Evolutionary conservation across 2,888 invertebrate genomes (phyloP), one percentile per base, ranked within the genome.

Genomic region (Polymixis lichenea): DNA sequence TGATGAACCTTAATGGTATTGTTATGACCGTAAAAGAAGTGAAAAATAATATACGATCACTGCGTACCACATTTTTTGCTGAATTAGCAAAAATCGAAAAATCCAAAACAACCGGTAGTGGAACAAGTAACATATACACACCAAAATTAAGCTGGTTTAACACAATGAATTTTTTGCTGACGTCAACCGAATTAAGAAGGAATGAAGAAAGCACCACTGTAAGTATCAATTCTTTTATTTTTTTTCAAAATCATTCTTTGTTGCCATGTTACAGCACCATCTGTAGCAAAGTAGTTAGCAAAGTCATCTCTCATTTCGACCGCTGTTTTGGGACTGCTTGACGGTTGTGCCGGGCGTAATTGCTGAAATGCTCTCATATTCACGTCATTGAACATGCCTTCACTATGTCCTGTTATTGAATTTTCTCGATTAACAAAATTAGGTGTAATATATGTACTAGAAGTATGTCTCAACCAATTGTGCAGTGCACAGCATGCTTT

Each of bases 361-460:
- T 75, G 75, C 75, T 75, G 75, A 75, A 75, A 75, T 75, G 70
- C 75, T 75, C 75, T 75, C 75, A 70, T 75, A 75, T 75, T 75
- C 75, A 75, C 75, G 75, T 75, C 75, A 75, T 75, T 76, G 71
- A 76, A 76, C 71, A 76, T 76, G 71, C 69, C 75, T 75, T 75
- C 75, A 75, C 68, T 74, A 75, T 75, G 64, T 75, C 69, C 68
- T 74, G 74, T 74, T 74, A 74, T 74, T 68, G 68, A 68, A 68
- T 74, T 74, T 75, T 69, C 75, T 75, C 69, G 69, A 70, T 75
- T 11, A 64, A 75, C 75, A 75, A 64, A 69, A 75, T 70, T 75
- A 75, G 68, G 68, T 75, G 74, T 75, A 75, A 75, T 75, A 75
- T 75, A 74, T 74, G 74, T 74, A 68, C 74, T 74, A 74, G 74